Percentiles rank a stretch among this genome's conserved stretches.
Evolutionary conservation across 37 sponge, comb jelly and placozoan genomes (phyloP).

Genomic region (Lycopodina hypogea): DNA sequence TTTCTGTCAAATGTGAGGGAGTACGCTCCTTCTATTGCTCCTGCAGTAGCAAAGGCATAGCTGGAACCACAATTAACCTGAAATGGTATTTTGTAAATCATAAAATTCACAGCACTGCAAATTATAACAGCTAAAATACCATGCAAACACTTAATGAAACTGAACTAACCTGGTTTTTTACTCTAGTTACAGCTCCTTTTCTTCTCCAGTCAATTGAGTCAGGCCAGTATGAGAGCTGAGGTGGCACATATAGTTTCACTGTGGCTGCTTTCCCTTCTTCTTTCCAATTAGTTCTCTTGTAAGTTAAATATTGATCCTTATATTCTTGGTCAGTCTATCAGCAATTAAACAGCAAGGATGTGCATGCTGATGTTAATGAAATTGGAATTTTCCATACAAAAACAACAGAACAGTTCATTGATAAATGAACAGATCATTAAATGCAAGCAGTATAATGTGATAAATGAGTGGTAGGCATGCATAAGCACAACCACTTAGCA

Average conservation of each 20-base stretch:
- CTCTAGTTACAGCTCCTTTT: constrained; percentile 50
- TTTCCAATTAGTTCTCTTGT: constrained; percentile 6
- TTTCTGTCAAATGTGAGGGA: constrained; percentile 34
- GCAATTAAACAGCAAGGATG: not conserved
- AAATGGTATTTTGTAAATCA: not conserved
- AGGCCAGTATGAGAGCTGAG: not conserved
- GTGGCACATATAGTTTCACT: constrained; percentile 20
- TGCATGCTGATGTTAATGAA: too few species aligned
- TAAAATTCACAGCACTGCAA: not conserved
- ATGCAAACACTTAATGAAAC: too few species aligned
- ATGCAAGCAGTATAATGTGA: too few species aligned
- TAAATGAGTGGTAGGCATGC: too few species aligned
- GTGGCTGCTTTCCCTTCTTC: not conserved
- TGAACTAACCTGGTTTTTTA: constrained; percentile 57
- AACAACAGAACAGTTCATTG: too few species aligned
- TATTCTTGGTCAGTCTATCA: constrained; percentile 29
- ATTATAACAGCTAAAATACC: not conserved
- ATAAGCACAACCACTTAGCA: too few species aligned
- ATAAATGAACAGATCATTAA: too few species aligned
- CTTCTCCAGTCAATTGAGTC: constrained; percentile 38
- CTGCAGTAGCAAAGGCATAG: constrained; percentile 87
- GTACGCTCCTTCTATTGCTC: constrained; percentile 71
- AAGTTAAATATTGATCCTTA: constrained; percentile 6
- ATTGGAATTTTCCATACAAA: too few species aligned
- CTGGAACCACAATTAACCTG: constrained; percentile 79